Percentiles rank a stretch among this genome's conserved stretches.
Conservation (phyloP, 1,140 invertebrate genomes). For the Helicorthomorpha holstii region DNA sequence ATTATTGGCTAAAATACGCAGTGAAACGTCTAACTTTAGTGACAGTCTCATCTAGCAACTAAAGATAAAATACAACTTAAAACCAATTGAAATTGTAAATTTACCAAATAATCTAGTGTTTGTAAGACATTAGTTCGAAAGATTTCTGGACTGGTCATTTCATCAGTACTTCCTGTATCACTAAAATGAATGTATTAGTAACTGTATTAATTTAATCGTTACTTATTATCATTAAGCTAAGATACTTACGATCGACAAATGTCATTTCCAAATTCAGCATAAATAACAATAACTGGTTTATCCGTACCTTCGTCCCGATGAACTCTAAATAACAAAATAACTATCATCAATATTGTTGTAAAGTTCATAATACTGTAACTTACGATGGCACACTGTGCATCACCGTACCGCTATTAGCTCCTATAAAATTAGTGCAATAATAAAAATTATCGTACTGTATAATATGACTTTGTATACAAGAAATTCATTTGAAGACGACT, state of each 20-base stretch:
- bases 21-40: no score
- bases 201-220: neutral
- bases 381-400: no score
- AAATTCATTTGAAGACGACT: neutral
- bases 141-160: neutral
- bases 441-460: neutral
- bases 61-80: neutral
- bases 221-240: neutral
- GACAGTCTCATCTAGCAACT: no score
- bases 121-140: neutral
- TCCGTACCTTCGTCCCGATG: slow-evolving; percentile 21
- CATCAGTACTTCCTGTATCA: neutral
- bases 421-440: neutral
- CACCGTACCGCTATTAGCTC: neutral
- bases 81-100: neutral
- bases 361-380: no score
- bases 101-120: neutral
- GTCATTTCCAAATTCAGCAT: slow-evolving; percentile 33
- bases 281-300: slow-evolving; percentile 27
- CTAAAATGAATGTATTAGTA: neutral
- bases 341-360: no score
- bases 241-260: slow-evolving; percentile 29
- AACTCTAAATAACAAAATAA: no score
- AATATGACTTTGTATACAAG: neutral
- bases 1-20: no score